Conservation (phyloP, 2,888 invertebrate species). For the Sarcophaga subvicina region DNA sequence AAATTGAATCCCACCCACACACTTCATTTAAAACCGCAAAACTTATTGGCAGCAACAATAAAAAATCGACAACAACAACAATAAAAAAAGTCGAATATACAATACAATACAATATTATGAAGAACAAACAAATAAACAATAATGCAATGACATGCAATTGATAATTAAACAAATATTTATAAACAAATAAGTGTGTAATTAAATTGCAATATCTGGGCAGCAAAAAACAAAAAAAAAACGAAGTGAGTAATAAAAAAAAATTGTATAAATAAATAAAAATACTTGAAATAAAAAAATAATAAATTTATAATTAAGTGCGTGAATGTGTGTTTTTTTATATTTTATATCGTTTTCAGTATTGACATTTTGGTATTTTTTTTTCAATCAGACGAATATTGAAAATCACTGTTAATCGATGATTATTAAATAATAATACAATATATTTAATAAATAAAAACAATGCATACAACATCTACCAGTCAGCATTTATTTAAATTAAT, state of each 20-base stretch:
- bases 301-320: slow-evolving; percentile 77
- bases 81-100: slow-evolving; percentile 14
- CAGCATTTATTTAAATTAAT: not conserved
- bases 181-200: slow-evolving; percentile 78
- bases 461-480: not conserved
- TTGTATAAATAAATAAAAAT: slow-evolving; percentile 16
- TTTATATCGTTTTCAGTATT: slow-evolving; percentile 28
- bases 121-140: slow-evolving; percentile 30
- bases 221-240: slow-evolving; percentile 66
- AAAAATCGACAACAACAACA: slow-evolving; percentile 18
- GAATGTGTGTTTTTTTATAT: slow-evolving; percentile 54
- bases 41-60: slow-evolving; percentile 41
- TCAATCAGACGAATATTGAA: slow-evolving; percentile 10
- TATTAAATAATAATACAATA: slow-evolving; percentile 48
- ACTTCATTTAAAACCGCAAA: slow-evolving; percentile 29
- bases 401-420: slow-evolving; percentile 56
- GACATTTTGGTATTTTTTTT: slow-evolving; percentile 61
- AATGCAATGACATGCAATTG: slow-evolving; percentile 62
- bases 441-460: not conserved
- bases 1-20: slow-evolving; percentile 49
- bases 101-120: slow-evolving; percentile 1
- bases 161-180: slow-evolving; percentile 69
- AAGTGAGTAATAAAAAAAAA: slow-evolving; percentile 69
- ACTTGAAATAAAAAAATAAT: slow-evolving; percentile 63
- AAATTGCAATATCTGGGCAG: slow-evolving; percentile 77